phyloP scores from a whole-genome alignment of 2,888 invertebrate species.

The Drosophila limbata region DNA sequence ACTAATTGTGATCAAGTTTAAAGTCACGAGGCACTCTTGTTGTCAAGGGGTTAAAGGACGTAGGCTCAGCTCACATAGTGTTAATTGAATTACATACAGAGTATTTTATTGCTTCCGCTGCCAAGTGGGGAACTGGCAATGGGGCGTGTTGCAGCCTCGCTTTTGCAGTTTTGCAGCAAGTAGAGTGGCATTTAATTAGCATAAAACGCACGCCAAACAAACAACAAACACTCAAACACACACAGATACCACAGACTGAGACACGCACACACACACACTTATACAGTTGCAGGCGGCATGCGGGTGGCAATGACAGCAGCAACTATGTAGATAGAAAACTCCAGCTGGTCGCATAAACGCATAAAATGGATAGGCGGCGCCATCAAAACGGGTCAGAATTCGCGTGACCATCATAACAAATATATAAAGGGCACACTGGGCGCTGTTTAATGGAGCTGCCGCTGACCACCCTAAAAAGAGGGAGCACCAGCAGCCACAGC shows the following conservation, averaged over 20 bases:
- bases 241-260: slow-evolving; percentile 7
- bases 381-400: slow-evolving; percentile 62
- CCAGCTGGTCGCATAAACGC: slow-evolving; percentile 49
- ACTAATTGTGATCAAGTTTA: slow-evolving; percentile 22
- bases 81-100: slow-evolving; percentile 68
- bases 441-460: slow-evolving; percentile 24
- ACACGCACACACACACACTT: slow-evolving; percentile 2
- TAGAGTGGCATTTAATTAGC: slow-evolving; percentile 78
- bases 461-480: slow-evolving; percentile 38
- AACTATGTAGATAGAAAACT: slow-evolving; percentile 16
- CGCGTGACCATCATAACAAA: slow-evolving; percentile 73
- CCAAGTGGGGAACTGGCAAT: slow-evolving; percentile 11
- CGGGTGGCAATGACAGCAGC: slow-evolving; percentile 43
- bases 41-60: slow-evolving; percentile 6
- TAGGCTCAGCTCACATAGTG: slow-evolving; percentile 13
- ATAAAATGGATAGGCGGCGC: slow-evolving; percentile 47
- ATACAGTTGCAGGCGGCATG: slow-evolving; percentile 38
- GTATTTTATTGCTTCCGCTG: slow-evolving; percentile 23
- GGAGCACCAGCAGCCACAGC: slow-evolving; percentile 38
- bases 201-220: slow-evolving; percentile 58
- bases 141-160: slow-evolving; percentile 27
- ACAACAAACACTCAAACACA: slow-evolving; percentile 30
- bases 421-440: slow-evolving; percentile 45
- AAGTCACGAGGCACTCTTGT: slow-evolving; percentile 4
- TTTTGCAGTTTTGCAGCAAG: slow-evolving; percentile 29